phyloP scores from a whole-genome alignment of 1,140 invertebrate genomes.

The Hesperophylax magnus region DNA sequence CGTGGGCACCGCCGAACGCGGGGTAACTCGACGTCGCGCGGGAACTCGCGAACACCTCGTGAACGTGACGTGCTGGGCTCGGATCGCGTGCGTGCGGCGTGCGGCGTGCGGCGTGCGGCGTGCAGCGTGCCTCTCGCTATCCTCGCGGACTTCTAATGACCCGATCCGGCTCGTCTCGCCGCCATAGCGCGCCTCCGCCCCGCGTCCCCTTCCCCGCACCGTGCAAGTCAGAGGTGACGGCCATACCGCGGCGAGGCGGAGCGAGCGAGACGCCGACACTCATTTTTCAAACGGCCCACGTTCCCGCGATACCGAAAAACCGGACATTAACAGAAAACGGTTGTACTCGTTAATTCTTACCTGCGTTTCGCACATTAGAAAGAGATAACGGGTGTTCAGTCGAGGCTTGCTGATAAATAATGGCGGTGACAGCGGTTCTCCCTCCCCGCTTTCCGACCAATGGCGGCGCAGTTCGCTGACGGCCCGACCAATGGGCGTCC shows the following conservation, averaged over 20 bases:
- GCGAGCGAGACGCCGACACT: slow-evolving; percentile 57
- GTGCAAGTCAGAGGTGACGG: slow-evolving; percentile 7
- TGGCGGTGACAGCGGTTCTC: slow-evolving; percentile 63
- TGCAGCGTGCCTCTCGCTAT: slow-evolving; percentile 66
- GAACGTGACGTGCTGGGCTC: slow-evolving; percentile 61
- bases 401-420: slow-evolving; percentile 64
- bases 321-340: slow-evolving; percentile 43
- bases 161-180: slow-evolving; percentile 66
- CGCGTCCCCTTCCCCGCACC: background rate
- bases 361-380: slow-evolving; percentile 68
- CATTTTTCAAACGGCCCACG: slow-evolving; percentile 31
- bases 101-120: too few species aligned
- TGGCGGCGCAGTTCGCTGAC: slow-evolving; percentile 59
- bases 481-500: slow-evolving; percentile 68
- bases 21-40: slow-evolving; percentile 66
- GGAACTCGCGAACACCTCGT: slow-evolving; percentile 60
- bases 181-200: slow-evolving; percentile 59
- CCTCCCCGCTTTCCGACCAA: slow-evolving; percentile 38
- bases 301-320: slow-evolving; percentile 40
- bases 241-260: slow-evolving; percentile 61
- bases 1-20: slow-evolving; percentile 27
- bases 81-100: slow-evolving; percentile 66
- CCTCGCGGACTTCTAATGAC: slow-evolving; percentile 71
- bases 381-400: slow-evolving; percentile 70
- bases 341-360: slow-evolving; percentile 68